Percentiles rank a stretch among this genome's conserved stretches.
Evolutionary conservation across 2,888 invertebrate genomes (phyloP).

Genomic region (Hydriomena furcata): DNA sequence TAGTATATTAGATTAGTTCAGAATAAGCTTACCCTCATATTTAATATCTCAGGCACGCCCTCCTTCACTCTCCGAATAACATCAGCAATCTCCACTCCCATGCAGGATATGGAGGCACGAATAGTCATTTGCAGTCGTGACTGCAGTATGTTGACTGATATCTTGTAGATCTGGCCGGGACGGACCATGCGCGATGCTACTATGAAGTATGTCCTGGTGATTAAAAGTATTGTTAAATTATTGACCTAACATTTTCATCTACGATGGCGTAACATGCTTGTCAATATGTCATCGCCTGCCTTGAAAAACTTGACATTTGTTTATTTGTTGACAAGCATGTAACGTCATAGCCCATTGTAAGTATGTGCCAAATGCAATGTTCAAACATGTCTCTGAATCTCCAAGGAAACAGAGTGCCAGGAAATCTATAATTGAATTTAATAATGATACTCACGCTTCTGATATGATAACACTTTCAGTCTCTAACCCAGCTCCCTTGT

Average conservation of each 20-base stretch:
- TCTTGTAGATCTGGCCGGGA: slow-evolving; percentile 95
- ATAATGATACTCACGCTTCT: slow-evolving; percentile 77
- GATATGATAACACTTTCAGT: slow-evolving; percentile 79
- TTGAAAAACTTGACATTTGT: too few relatives aligned
- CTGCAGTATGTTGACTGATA: slow-evolving; percentile 92
- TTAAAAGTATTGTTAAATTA: too few relatives aligned
- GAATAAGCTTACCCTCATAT: slow-evolving; percentile 88
- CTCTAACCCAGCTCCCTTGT: slow-evolving; percentile 59
- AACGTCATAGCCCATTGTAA: too few relatives aligned
- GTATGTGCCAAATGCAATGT: too few relatives aligned
- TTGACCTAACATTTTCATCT: too few relatives aligned
- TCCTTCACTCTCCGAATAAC: slow-evolving; percentile 92
- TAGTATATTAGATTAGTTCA: background rate
- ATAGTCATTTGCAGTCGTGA: slow-evolving; percentile 92
- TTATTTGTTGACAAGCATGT: too few relatives aligned
- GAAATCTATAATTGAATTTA: too few relatives aligned
- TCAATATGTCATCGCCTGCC: too few relatives aligned
- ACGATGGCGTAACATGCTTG: too few relatives aligned
- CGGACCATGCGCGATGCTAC: slow-evolving; percentile 95
- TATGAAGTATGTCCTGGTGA: slow-evolving; percentile 96
- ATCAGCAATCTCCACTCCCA: slow-evolving; percentile 94
- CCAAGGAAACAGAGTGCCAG: too few relatives aligned
- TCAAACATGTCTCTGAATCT: too few relatives aligned
- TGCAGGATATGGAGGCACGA: slow-evolving; percentile 93
- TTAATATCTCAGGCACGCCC: slow-evolving; percentile 94